Evolutionary conservation across 2,888 invertebrate genomes (phyloP).

Genomic region (Idaea aversata): DNA sequence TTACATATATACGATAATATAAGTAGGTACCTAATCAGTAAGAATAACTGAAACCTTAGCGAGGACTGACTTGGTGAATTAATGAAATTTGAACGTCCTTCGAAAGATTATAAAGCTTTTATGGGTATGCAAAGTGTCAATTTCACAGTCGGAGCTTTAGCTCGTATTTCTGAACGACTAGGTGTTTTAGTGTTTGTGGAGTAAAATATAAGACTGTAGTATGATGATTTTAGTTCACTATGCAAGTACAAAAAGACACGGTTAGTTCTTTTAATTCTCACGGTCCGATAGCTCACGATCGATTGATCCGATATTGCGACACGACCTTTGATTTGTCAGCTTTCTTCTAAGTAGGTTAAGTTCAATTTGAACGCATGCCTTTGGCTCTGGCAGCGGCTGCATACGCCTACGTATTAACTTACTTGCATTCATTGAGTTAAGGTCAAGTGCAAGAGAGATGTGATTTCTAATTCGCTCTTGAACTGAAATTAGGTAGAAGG

Average conservation of each 20-base stretch:
- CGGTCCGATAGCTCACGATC: conserved; percentile 35
- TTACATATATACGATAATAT: no score
- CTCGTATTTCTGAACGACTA: no score
- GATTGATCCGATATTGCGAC: conserved; percentile 28
- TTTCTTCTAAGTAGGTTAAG: conserved; percentile 22
- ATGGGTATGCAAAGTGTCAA: no score
- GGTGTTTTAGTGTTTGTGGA: no score
- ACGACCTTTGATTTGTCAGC: conserved; percentile 22
- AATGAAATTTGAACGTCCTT: no score
- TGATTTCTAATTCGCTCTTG: background rate
- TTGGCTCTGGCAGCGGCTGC: background rate
- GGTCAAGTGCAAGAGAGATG: background rate
- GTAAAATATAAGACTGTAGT: no score
- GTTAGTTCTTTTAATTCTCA: conserved; percentile 14
- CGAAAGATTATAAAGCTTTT: no score
- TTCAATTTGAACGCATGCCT: conserved; percentile 17
- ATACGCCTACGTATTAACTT: background rate
- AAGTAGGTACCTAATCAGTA: no score
- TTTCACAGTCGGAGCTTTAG: no score
- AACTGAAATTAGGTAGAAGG: background rate
- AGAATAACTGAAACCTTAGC: no score
- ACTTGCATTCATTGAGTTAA: background rate
- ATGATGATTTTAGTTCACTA: no score
- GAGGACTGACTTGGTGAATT: no score
- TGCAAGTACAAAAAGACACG: background rate